phyloP scores from a whole-genome alignment of 1,140 invertebrate genomes.

The Sitodiplosis mosellana region DNA sequence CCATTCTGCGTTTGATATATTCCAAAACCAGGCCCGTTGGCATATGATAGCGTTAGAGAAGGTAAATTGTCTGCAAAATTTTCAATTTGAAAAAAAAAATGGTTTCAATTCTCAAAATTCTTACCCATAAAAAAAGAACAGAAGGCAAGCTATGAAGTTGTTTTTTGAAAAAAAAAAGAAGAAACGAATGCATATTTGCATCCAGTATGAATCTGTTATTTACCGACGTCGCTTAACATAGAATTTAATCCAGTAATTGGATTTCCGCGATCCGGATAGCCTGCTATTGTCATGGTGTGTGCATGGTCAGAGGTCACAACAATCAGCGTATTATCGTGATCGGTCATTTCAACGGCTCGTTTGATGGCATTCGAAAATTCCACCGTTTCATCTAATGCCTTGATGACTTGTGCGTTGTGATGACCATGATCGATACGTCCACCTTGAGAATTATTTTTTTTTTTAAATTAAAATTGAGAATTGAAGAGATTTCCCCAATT shows the following conservation, averaged over 20 bases:
- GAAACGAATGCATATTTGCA: background rate
- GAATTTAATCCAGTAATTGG: conserved; percentile 29
- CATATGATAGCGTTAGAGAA: conserved; percentile 53
- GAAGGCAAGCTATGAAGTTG: background rate
- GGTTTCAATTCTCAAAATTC: background rate
- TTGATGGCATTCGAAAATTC: conserved; percentile 38
- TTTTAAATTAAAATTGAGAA: conserved; percentile 41
- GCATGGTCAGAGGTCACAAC: conserved; percentile 48
- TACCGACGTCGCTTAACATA: conserved; percentile 18
- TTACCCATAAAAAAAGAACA: background rate
- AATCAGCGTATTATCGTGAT: conserved; percentile 37
- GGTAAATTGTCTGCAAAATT: conserved; percentile 36
- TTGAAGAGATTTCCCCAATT: conserved; percentile 31
- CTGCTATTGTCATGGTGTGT: conserved; percentile 39
- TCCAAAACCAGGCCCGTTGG: conserved; percentile 41
- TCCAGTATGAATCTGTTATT: background rate
- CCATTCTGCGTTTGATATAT: background rate
- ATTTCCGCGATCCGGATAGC: conserved; percentile 38
- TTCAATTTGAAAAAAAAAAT: conserved; percentile 30
- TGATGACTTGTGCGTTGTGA: conserved; percentile 56
- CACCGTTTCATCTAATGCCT: conserved; percentile 60
- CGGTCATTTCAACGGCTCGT: conserved; percentile 29
- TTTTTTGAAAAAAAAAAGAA: background rate
- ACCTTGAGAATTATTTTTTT: conserved; percentile 25
- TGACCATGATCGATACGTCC: conserved; percentile 72